Evolutionary conservation across 2,113 vertebrate genomes (phyloP), one percentile per base, ranked within the genome.

Genomic region (Peromyscus leucopus): DNA sequence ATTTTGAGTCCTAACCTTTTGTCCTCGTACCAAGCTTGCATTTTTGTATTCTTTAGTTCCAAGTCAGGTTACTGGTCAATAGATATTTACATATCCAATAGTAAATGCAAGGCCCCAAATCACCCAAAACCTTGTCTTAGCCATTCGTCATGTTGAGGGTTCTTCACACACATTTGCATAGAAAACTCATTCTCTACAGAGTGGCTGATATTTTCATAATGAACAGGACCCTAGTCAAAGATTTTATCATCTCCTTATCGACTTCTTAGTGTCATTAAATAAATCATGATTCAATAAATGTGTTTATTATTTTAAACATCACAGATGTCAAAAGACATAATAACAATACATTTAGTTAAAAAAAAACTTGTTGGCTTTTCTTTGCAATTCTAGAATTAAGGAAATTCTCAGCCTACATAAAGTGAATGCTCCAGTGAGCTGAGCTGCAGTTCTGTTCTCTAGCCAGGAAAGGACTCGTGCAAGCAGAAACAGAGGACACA

Each of bases 1-100:
- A 22, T 87, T 96, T 90, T 90, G 19, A 4, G 76, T 59, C 26
- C n/a, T 59, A 39, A 76, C 33, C 31, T 85, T 48, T 57, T 71
- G 69, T 65, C 0, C 46, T 84, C 4, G 21, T 80, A 88, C 12
- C 3, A 46, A 33, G 33, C 15, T 87, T 92, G 2, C 90, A 71
- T 83, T 90, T 98, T 86, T 78, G 39, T 96, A 51, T 33, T 79
- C 22, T 72, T 93, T 95, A 17, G 74, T 92, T 95, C 28, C 21
- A 89, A 63, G 67, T 95, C 76, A 92, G 39, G 19, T 33, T 95
- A 4, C 4, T 19, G 12, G 15, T 42, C 63, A 69, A 72, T 26
- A 72, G 51, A 75, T 88, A 42, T 61, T 96, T 93, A 65, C 57
- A 51, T 75, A 51, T 21, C 55, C n/a, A 51, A 1, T 71, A 51